These are phyloP conservation scores for Sebastes kiyomatsui DNA, from an alignment of 2,797 vertebrate genomes.

Conservation along the genomic window DNA sequence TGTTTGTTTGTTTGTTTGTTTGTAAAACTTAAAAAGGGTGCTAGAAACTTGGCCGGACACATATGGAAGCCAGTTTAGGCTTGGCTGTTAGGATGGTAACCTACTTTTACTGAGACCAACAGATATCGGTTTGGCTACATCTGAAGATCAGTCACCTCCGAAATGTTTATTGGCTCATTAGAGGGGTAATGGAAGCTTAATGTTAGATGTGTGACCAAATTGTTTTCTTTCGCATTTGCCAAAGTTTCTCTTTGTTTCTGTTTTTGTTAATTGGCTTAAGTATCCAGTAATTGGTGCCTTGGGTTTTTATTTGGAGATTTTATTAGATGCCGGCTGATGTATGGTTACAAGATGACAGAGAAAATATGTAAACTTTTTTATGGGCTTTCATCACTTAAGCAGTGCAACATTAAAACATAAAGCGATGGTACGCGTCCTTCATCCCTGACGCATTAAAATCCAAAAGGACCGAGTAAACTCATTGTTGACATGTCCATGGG, in stretches of 20 bases:
- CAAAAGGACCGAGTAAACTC: neutral
- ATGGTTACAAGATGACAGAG: conserved; percentile 57
- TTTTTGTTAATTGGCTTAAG: conserved; percentile 60
- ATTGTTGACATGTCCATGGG: neutral
- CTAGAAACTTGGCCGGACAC: conserved; percentile 47
- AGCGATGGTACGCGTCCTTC: neutral
- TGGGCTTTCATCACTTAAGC: conserved; percentile 51
- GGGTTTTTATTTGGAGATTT: conserved; percentile 59
- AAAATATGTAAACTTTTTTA: conserved; percentile 57
- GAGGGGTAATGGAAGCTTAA: conserved; percentile 49
- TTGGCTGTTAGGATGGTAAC: conserved; percentile 47
- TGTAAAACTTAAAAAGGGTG: conserved; percentile 51
- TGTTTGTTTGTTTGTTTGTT: conserved; percentile 57
- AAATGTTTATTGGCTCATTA: conserved; percentile 71
- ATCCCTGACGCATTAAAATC: neutral
- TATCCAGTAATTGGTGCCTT: conserved; percentile 59
- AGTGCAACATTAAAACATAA: conserved; percentile 4
- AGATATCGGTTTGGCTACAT: conserved; percentile 59
- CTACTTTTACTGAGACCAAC: conserved; percentile 48
- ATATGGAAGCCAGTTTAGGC: conserved; percentile 54
- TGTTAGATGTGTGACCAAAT: conserved; percentile 66
- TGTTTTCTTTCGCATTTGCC: conserved; percentile 55
- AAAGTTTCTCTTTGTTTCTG: conserved; percentile 49
- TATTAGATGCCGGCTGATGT: conserved; percentile 61
- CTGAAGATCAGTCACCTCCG: conserved; percentile 47